phyloP scores from a whole-genome alignment of 2,888 invertebrate species.

The Noctua comes region DNA sequence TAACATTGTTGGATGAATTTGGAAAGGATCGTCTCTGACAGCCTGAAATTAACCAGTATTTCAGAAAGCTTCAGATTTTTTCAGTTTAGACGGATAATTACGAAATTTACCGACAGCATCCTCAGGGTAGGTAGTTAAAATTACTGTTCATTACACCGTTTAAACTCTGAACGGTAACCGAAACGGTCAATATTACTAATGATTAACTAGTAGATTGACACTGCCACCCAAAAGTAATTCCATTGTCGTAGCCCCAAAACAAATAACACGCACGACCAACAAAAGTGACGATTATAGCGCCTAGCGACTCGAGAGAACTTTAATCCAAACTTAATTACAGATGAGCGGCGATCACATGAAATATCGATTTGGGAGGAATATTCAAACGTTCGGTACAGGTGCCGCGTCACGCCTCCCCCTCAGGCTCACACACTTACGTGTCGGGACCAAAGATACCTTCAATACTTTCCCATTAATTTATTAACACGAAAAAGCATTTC shows the following conservation, averaged over 20 bases:
- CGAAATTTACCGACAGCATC: too few species aligned
- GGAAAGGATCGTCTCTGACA: neutral
- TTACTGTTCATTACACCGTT: neutral
- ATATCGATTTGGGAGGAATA: slow-evolving; percentile 87
- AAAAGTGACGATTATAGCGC: slow-evolving; percentile 82
- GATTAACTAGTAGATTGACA: slow-evolving; percentile 39
- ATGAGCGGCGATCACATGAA: slow-evolving; percentile 83
- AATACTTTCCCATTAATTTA: slow-evolving; percentile 78
- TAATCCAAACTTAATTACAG: slow-evolving; percentile 87
- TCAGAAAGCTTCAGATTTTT: neutral
- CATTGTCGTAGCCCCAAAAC: slow-evolving; percentile 59
- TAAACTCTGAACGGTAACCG: too few species aligned
- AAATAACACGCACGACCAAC: slow-evolving; percentile 65
- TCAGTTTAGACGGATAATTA: neutral
- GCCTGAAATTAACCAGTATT: neutral
- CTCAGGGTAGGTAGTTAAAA: neutral
- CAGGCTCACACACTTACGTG: slow-evolving; percentile 81
- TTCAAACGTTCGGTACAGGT: slow-evolving; percentile 85
- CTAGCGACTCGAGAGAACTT: slow-evolving; percentile 82
- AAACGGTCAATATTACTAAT: neutral
- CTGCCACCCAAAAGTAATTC: slow-evolving; percentile 43
- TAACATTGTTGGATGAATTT: neutral
- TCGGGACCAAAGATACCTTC: slow-evolving; percentile 68
- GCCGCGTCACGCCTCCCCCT: slow-evolving; percentile 83
- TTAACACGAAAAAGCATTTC: slow-evolving; percentile 69